Conservation (phyloP, 53 echinoderm and acorn worm genomes). For the Mesocentrotus franciscanus region DNA sequence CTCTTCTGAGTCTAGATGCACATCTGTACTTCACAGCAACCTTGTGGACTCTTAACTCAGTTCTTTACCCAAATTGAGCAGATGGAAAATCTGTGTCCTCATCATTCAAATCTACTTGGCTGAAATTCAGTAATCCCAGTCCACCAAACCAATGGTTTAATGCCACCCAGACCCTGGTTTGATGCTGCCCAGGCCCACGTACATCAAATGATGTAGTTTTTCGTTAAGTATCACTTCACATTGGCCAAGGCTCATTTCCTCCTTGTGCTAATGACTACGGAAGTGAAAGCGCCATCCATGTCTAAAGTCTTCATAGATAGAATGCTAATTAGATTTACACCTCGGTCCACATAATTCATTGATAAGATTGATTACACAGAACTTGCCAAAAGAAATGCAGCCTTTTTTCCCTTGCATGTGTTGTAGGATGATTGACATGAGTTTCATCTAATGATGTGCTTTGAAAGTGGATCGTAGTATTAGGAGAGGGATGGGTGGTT, state of each 20-base stretch:
- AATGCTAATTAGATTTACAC: slow-evolving; percentile 36
- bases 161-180: background rate
- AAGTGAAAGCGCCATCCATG: background rate
- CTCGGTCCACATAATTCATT: background rate
- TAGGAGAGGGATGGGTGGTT: background rate
- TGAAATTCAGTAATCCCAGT: background rate
- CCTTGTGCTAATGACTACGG: background rate
- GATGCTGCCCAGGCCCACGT: background rate
- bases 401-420: background rate
- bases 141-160: background rate
- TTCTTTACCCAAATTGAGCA: background rate
- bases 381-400: slow-evolving; percentile 14
- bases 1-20: too few relatives aligned
- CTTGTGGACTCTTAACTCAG: background rate
- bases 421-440: slow-evolving; percentile 1
- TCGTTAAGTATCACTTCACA: background rate
- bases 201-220: background rate
- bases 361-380: background rate
- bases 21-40: too few relatives aligned
- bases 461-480: background rate
- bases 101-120: slow-evolving; percentile 5
- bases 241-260: background rate
- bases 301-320: background rate
- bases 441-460: background rate
- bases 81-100: background rate